A percentile compares a stretch with the other conserved stretches of the same genome.
Evolutionary conservation across 2,113 vertebrate species (phyloP).

Genomic region (Gnathochromis pfefferi): DNA sequence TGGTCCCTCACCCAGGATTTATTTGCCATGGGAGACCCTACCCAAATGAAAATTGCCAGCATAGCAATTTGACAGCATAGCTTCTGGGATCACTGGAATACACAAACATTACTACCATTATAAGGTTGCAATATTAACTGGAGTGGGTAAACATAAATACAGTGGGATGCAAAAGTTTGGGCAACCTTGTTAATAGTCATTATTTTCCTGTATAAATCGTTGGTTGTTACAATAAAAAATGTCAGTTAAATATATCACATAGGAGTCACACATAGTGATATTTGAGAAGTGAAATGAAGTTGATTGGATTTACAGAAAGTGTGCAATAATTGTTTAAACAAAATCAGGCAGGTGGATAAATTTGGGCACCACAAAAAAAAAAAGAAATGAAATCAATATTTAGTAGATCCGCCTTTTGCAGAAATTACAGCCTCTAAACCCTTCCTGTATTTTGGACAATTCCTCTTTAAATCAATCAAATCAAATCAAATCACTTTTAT

Average conservation of each 20-base stretch:
- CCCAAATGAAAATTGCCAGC: background rate
- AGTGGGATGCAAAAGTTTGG: background rate
- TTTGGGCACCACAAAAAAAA: background rate
- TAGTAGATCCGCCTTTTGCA: no score
- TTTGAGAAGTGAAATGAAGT: background rate
- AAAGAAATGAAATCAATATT: no score
- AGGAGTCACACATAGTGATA: background rate
- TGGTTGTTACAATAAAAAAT: background rate
- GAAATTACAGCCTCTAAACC: no score
- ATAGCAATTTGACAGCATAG: background rate
- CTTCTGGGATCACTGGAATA: background rate
- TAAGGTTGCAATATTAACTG: background rate
- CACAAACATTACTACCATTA: background rate
- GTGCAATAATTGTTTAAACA: background rate
- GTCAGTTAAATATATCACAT: background rate
- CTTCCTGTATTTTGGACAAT: background rate
- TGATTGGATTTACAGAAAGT: background rate
- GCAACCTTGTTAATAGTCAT: background rate
- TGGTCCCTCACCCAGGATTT: background rate
- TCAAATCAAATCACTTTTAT: no score
- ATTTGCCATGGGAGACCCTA: background rate
- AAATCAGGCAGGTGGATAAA: background rate
- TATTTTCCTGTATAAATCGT: background rate
- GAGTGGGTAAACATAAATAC: background rate
- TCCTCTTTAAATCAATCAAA: background rate